phyloP scores from a whole-genome alignment of 2,888 invertebrate genomes.

The Luffia ferchaultella region DNA sequence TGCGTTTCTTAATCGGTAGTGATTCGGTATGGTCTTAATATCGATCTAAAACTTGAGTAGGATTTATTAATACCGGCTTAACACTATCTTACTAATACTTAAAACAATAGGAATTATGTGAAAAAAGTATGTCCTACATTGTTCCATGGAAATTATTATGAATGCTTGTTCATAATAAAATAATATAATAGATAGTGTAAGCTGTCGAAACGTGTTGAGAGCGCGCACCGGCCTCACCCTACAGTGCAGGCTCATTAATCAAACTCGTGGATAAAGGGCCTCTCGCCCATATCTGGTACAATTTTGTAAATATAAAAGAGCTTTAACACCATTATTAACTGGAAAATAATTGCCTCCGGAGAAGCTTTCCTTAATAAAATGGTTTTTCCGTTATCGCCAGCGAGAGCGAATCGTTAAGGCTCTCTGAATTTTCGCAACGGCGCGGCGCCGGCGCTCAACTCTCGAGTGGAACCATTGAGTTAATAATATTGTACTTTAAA shows the following conservation, averaged over 20 bases:
- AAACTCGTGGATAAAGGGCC: neutral
- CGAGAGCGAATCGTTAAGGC: neutral
- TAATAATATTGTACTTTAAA: no score
- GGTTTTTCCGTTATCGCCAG: slow-evolving; percentile 1
- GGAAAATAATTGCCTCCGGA: slow-evolving; percentile 4
- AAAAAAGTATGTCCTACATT: no score
- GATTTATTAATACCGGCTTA: no score
- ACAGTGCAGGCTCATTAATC: neutral
- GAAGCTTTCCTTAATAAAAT: slow-evolving; percentile 1
- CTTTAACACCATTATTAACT: slow-evolving; percentile 5
- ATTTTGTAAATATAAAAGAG: slow-evolving; percentile 4
- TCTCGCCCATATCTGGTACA: neutral
- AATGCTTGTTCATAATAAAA: neutral
- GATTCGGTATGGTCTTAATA: no score
- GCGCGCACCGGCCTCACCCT: neutral
- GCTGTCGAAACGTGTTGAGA: neutral
- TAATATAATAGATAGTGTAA: neutral
- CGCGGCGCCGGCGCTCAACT: neutral
- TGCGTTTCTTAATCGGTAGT: no score
- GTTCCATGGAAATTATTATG: no score
- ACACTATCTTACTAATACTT: no score
- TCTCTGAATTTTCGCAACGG: no score
- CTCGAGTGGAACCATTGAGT: no score
- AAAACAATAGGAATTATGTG: no score
- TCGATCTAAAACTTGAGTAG: no score